Evolutionary conservation across 2,113 vertebrate genomes (phyloP).

Genomic region (Ascaphus truei): DNA sequence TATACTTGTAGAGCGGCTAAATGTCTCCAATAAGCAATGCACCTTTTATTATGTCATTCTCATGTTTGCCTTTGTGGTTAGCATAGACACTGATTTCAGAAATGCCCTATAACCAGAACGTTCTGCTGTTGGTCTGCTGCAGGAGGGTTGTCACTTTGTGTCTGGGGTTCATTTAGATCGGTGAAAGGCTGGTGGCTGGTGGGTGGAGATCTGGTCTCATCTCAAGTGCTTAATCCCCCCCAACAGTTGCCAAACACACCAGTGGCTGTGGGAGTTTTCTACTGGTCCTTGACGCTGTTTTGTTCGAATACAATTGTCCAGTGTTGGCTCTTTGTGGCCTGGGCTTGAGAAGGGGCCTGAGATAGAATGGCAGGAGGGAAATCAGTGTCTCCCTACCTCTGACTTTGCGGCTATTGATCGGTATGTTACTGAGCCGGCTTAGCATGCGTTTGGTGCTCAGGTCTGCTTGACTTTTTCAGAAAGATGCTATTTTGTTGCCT

Average conservation of each 20-base stretch:
- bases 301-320: slow-evolving; percentile 29
- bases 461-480: slow-evolving; percentile 18
- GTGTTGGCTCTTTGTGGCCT: slow-evolving; percentile 31
- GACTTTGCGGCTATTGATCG: slow-evolving; percentile 18
- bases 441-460: no score
- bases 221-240: slow-evolving; percentile 34
- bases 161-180: slow-evolving; percentile 34
- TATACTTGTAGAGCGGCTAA: neutral
- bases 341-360: slow-evolving; percentile 6
- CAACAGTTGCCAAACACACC: slow-evolving; percentile 35
- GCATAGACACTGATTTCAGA: neutral
- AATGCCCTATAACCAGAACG: neutral
- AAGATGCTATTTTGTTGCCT: neutral
- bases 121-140: slow-evolving; percentile 10
- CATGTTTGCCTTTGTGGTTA: slow-evolving; percentile 3
- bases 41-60: slow-evolving; percentile 12
- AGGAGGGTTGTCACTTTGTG: slow-evolving; percentile 30
- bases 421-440: slow-evolving; percentile 18
- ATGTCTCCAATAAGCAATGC: slow-evolving; percentile 6
- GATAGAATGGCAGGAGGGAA: slow-evolving; percentile 27
- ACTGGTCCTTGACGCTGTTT: slow-evolving; percentile 17
- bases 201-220: slow-evolving; percentile 29
- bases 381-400: slow-evolving; percentile 24
- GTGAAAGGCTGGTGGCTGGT: slow-evolving; percentile 28
- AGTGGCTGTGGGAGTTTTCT: slow-evolving; percentile 37